These are phyloP conservation scores for Macaria liturata DNA, from an alignment of 2,888 invertebrate species.

Conservation along the genomic window DNA sequence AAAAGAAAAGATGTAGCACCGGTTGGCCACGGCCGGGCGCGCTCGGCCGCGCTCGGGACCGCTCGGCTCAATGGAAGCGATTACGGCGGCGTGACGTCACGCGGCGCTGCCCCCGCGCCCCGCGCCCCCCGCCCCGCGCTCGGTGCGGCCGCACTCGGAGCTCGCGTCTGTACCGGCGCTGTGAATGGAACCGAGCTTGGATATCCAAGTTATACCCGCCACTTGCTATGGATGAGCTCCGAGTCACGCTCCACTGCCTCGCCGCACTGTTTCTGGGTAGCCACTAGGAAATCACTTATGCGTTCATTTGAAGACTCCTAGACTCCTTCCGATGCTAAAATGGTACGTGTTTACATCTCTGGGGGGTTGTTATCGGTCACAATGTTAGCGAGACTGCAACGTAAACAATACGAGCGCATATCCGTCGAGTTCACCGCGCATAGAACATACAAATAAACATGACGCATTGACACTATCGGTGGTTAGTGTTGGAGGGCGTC, in stretches of 20 bases:
- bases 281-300: background rate
- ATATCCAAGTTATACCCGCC: constrained; percentile 19
- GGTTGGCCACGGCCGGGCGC: constrained; percentile 72
- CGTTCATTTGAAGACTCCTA: background rate
- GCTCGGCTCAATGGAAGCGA: constrained; percentile 67
- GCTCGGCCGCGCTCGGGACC: constrained; percentile 58
- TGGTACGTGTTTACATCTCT: background rate
- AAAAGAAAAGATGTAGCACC: constrained; percentile 71
- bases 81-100: constrained; percentile 72
- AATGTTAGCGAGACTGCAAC: constrained; percentile 1
- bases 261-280: no score
- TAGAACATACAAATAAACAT: constrained; percentile 16
- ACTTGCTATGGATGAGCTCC: constrained; percentile 5
- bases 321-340: background rate
- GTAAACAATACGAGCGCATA: constrained; percentile 14
- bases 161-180: constrained; percentile 8
- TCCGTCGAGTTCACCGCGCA: constrained; percentile 5
- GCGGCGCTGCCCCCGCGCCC: constrained; percentile 36
- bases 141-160: constrained; percentile 33
- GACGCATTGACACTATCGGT: constrained; percentile 19
- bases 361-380: constrained; percentile 1
- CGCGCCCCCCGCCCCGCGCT: constrained; percentile 20
- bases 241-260: no score
- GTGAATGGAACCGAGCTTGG: constrained; percentile 29
- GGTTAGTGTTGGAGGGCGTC: constrained; percentile 18